Evolutionary conservation across 1,140 invertebrate species (phyloP).

Genomic region (Neodiprion virginianus): DNA sequence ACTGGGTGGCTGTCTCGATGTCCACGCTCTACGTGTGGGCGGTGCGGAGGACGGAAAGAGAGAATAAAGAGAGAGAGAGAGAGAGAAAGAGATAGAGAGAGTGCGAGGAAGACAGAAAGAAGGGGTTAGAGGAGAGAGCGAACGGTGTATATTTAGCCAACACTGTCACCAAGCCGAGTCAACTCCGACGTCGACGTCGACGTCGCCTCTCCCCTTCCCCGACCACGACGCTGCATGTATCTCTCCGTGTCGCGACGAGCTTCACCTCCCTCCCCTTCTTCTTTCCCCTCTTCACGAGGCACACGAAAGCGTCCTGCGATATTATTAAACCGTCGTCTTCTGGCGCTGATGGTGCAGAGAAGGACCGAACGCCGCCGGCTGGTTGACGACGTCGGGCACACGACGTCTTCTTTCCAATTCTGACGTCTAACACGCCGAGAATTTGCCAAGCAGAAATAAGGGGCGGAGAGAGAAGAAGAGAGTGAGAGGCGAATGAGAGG

Average conservation of each 20-base stretch:
- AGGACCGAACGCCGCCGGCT: too few species aligned
- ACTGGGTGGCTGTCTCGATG: too few species aligned
- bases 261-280: neutral
- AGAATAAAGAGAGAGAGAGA: constrained; percentile 11
- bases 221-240: neutral
- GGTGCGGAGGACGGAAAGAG: neutral
- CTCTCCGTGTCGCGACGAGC: neutral
- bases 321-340: constrained; percentile 5
- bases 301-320: neutral
- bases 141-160: constrained; percentile 11
- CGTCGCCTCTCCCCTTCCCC: neutral
- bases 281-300: neutral
- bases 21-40: too few species aligned
- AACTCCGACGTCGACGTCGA: neutral
- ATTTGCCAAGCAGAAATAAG: constrained; percentile 4
- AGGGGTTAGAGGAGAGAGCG: neutral
- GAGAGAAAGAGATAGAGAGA: constrained; percentile 7
- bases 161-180: constrained; percentile 1
- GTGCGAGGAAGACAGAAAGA: constrained; percentile 11
- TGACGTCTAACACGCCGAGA: neutral
- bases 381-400: neutral
- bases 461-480: neutral
- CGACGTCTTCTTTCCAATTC: neutral
- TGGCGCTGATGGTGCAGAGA: neutral
- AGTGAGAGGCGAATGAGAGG: neutral